phyloP scores from a whole-genome alignment of 2,113 vertebrate genomes.

The Campylomormyrus tamandua region DNA sequence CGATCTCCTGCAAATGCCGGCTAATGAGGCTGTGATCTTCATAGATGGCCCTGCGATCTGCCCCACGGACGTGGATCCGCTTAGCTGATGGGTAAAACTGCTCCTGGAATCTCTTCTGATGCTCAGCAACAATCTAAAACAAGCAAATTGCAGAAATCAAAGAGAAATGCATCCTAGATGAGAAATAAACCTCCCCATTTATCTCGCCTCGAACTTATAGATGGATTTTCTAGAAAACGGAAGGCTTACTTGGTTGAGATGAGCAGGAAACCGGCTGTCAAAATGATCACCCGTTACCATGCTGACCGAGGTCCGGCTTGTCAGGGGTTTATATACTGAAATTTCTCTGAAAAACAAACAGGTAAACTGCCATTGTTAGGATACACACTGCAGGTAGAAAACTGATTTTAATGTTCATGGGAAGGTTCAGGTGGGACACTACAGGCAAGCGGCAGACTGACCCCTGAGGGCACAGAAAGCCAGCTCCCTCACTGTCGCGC shows the following conservation, averaged over 20 bases:
- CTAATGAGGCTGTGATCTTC: constrained; percentile 60
- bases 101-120: constrained; percentile 62
- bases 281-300: constrained; percentile 61
- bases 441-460: background rate
- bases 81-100: constrained; percentile 60
- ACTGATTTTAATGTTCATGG: background rate
- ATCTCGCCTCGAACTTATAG: background rate
- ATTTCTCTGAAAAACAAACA: constrained; percentile 52
- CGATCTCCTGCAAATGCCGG: constrained; percentile 61
- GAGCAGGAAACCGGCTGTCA: constrained; percentile 55
- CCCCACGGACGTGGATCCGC: constrained; percentile 59
- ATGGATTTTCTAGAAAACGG: background rate
- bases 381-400: background rate
- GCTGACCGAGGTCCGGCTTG: constrained; percentile 56
- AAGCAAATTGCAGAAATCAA: background rate
- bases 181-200: background rate
- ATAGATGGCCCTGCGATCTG: constrained; percentile 66
- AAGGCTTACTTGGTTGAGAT: constrained; percentile 61
- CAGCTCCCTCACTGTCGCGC: background rate
- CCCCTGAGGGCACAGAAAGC: background rate
- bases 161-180: background rate
- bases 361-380: background rate
- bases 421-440: background rate
- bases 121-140: constrained; percentile 56
- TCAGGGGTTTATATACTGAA: constrained; percentile 61